Conservation (phyloP, 1,140 invertebrate species). For the Bombus pascuorum region DNA sequence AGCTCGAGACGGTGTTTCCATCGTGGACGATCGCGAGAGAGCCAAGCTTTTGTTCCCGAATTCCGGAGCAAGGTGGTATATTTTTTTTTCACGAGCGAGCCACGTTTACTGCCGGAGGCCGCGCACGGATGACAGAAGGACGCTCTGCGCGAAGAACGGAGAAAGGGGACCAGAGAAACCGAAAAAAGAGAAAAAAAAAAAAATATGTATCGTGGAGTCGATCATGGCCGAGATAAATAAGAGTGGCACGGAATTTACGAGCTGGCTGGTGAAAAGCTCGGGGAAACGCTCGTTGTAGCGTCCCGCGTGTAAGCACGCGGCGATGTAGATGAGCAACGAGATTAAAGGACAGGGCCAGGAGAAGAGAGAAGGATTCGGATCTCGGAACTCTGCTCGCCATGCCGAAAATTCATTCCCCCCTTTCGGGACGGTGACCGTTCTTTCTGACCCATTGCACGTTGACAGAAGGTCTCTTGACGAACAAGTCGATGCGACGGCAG, state of each 20-base stretch:
- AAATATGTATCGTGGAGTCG: constrained; percentile 60
- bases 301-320: constrained; percentile 50
- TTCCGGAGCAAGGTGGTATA: constrained; percentile 51
- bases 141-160: neutral
- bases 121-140: constrained; percentile 26
- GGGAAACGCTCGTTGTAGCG: constrained; percentile 55
- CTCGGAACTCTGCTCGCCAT: constrained; percentile 46
- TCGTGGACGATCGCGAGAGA: constrained; percentile 12
- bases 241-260: constrained; percentile 69
- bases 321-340: constrained; percentile 65
- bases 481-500: constrained; percentile 48
- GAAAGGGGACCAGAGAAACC: neutral
- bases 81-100: constrained; percentile 41
- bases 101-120: constrained; percentile 20
- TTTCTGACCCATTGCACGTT: constrained; percentile 65
- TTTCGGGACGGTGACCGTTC: constrained; percentile 44
- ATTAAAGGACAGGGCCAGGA: constrained; percentile 61
- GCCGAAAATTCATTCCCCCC: constrained; percentile 46
- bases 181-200: constrained; percentile 20
- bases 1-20: constrained; percentile 1
- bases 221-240: constrained; percentile 67
- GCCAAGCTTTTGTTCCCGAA: constrained; percentile 36
- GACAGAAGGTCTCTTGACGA: constrained; percentile 51
- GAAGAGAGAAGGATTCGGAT: constrained; percentile 45
- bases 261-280: constrained; percentile 60